Percentiles rank a stretch among this genome's conserved stretches.
Evolutionary conservation across 2,797 vertebrate species (phyloP).

Genomic region (Echiichthys vipera): DNA sequence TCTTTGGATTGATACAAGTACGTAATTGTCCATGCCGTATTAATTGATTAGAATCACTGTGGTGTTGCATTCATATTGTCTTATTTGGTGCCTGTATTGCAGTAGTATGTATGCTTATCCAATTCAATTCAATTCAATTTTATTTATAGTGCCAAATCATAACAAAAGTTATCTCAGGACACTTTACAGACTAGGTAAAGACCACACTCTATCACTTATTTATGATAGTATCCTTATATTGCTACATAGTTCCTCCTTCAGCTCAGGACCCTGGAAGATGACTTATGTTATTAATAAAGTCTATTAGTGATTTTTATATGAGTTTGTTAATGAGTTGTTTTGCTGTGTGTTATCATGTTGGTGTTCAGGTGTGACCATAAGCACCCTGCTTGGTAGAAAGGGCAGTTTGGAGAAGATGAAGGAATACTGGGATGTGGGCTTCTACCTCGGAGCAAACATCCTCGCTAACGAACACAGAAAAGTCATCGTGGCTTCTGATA

Average conservation of each 20-base stretch:
- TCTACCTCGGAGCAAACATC: constrained; percentile 92
- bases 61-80: not conserved
- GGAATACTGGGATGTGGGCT: constrained; percentile 95
- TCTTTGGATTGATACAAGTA: not conserved
- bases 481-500: constrained; percentile 91
- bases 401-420: constrained; percentile 92
- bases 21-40: not conserved
- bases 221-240: not conserved
- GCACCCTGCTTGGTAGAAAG: constrained; percentile 89
- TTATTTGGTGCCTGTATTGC: not conserved
- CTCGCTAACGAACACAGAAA: constrained; percentile 87
- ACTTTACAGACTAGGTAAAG: too few relatives aligned
- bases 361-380: constrained; percentile 89
- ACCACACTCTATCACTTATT: too few relatives aligned
- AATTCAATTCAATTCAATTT: too few relatives aligned
- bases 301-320: not conserved
- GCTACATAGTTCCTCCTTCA: not conserved
- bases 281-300: too few relatives aligned
- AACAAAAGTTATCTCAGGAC: too few relatives aligned
- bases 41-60: not conserved
- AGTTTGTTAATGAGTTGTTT: not conserved
- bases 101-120: not conserved
- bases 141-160: too few relatives aligned
- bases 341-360: not conserved
- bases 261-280: too few relatives aligned